Conservation (phyloP, 2,888 invertebrate species). For the Rugalucina vietnamica region DNA sequence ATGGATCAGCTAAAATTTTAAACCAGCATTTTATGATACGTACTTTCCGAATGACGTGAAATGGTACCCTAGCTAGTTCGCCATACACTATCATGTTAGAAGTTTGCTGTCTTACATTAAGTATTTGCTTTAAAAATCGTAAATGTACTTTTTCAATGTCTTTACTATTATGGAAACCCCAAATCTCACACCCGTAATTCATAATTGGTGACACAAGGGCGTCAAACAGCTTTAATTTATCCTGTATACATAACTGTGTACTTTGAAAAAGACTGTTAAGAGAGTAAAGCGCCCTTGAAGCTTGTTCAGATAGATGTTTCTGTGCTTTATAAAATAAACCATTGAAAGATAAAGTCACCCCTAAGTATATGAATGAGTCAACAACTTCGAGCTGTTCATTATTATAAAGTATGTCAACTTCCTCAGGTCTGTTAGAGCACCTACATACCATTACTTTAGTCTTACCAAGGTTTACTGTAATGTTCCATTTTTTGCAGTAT, state of each 20-base stretch:
- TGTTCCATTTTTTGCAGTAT: conserved; percentile 8
- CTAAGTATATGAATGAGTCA: background rate
- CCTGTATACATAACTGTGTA: background rate
- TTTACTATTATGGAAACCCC: background rate
- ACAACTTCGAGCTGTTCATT: background rate
- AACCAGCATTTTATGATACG: conserved; percentile 9
- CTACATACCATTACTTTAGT: background rate
- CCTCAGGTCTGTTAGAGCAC: background rate
- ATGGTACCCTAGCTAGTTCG: background rate
- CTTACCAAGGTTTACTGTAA: background rate
- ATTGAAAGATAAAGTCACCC: background rate
- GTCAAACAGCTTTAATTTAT: background rate
- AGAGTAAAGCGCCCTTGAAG: background rate
- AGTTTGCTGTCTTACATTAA: background rate
- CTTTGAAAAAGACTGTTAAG: background rate
- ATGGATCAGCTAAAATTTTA: background rate
- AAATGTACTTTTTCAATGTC: background rate
- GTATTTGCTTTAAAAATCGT: background rate
- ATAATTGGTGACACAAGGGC: background rate
- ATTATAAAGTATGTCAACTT: background rate
- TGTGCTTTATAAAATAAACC: too few species aligned
- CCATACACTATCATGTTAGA: background rate
- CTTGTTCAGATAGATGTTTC: background rate
- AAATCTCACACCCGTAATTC: background rate
- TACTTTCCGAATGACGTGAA: background rate